phyloP scores from a whole-genome alignment of 2,888 invertebrate genomes.

The Lymantria monacha region DNA sequence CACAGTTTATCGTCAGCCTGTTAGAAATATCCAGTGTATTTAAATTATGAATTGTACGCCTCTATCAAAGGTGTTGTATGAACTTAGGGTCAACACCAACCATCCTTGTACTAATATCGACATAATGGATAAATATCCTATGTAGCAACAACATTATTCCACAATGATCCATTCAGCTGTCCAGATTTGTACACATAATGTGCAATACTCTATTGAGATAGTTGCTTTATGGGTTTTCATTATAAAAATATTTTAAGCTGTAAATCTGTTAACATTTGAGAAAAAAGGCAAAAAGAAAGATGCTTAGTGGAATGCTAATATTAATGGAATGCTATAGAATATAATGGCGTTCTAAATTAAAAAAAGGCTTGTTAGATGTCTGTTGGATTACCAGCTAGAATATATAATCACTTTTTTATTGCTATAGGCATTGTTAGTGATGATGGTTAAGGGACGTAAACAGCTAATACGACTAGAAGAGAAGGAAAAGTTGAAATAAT shows the following conservation, averaged over 20 bases:
- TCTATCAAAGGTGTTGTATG: background rate
- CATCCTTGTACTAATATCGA: background rate
- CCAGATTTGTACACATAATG: background rate
- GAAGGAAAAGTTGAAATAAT: too few relatives aligned
- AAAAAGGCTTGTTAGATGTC: background rate
- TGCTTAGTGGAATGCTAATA: too few relatives aligned
- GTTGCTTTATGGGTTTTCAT: background rate
- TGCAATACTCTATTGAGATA: background rate
- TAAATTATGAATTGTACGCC: background rate
- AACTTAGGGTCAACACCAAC: background rate
- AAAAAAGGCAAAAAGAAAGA: too few relatives aligned
- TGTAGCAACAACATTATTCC: constrained; percentile 1
- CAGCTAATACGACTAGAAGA: too few relatives aligned
- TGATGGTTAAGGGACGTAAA: too few relatives aligned
- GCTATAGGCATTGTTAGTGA: too few relatives aligned
- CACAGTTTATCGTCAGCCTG: background rate
- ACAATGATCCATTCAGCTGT: constrained; percentile 7
- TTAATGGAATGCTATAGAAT: too few relatives aligned
- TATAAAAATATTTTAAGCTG: background rate
- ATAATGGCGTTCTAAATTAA: too few relatives aligned
- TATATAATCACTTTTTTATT: too few relatives aligned
- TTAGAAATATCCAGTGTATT: background rate
- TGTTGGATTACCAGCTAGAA: too few relatives aligned
- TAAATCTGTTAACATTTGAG: too few relatives aligned
- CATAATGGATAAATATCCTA: background rate